These are phyloP conservation scores for Drosophila imparisetae DNA, from an alignment of 2,888 invertebrate genomes.

Conservation along the genomic window DNA sequence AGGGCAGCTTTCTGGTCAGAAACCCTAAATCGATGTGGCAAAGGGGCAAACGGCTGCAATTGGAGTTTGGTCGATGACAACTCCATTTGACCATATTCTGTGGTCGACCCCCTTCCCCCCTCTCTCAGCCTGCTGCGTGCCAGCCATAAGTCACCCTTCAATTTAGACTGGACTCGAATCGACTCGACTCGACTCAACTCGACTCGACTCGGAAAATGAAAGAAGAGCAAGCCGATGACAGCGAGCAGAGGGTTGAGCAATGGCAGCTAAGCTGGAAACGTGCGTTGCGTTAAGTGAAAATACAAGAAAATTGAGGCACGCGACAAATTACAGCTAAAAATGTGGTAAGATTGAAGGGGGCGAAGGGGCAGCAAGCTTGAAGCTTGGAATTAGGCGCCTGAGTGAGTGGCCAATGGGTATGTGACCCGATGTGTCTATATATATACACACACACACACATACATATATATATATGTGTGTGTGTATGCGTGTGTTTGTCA, in stretches of 20 bases:
- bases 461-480: background rate
- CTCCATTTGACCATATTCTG: conserved; percentile 36
- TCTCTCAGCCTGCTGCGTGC: conserved; percentile 2
- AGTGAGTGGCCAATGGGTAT: conserved; percentile 62
- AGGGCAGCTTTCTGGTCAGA: conserved; percentile 45
- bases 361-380: conserved; percentile 19
- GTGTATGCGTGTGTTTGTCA: conserved; percentile 46
- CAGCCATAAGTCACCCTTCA: conserved; percentile 76
- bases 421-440: conserved; percentile 19
- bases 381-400: conserved; percentile 70
- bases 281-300: conserved; percentile 76
- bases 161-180: conserved; percentile 36
- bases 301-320: conserved; percentile 71
- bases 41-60: conserved; percentile 33
- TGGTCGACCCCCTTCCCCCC: background rate
- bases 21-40: conserved; percentile 35
- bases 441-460: background rate
- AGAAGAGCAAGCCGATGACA: conserved; percentile 54
- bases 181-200: background rate
- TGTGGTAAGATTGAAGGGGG: conserved; percentile 17
- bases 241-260: conserved; percentile 37
- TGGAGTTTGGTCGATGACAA: conserved; percentile 57
- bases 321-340: conserved; percentile 61
- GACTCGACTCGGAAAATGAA: conserved; percentile 35
- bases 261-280: conserved; percentile 57